phyloP scores from a whole-genome alignment of 2,113 vertebrate genomes.

The Athene noctua region DNA sequence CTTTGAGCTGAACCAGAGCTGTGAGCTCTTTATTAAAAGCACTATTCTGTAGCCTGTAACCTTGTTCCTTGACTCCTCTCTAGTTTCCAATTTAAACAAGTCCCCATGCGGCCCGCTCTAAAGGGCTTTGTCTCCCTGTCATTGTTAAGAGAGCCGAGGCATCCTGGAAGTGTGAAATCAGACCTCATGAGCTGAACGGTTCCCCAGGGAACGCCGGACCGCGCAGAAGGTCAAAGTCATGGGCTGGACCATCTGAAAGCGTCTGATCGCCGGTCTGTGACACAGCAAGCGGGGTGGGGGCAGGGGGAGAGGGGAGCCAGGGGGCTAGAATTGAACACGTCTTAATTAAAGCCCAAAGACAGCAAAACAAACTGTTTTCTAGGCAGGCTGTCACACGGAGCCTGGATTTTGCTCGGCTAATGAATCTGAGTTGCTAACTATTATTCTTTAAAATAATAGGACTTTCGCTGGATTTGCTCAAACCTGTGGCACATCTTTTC shows the following conservation, averaged over 20 bases:
- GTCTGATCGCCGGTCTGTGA: conserved; percentile 83
- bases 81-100: conserved; percentile 92
- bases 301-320: conserved; percentile 54
- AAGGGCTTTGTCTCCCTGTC: conserved; percentile 94
- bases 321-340: conserved; percentile 79
- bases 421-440: conserved; percentile 69
- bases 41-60: conserved; percentile 92
- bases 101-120: conserved; percentile 87
- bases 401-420: conserved; percentile 76
- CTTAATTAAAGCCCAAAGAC: conserved; percentile 90
- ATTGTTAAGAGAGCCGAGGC: conserved; percentile 85
- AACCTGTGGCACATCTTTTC: conserved; percentile 53
- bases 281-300: conserved; percentile 72
- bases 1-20: conserved; percentile 81
- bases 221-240: conserved; percentile 88
- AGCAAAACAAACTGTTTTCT: conserved; percentile 84
- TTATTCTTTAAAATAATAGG: conserved; percentile 66
- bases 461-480: conserved; percentile 37
- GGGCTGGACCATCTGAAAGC: conserved; percentile 86
- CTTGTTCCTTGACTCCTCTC: conserved; percentile 91
- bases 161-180: conserved; percentile 91
- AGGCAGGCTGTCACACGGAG: conserved; percentile 69
- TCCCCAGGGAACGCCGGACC: conserved; percentile 87
- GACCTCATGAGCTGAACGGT: conserved; percentile 91
- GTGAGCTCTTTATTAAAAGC: conserved; percentile 98